phyloP scores from a whole-genome alignment of 2,113 vertebrate species.

The Phaetusa simplex region DNA sequence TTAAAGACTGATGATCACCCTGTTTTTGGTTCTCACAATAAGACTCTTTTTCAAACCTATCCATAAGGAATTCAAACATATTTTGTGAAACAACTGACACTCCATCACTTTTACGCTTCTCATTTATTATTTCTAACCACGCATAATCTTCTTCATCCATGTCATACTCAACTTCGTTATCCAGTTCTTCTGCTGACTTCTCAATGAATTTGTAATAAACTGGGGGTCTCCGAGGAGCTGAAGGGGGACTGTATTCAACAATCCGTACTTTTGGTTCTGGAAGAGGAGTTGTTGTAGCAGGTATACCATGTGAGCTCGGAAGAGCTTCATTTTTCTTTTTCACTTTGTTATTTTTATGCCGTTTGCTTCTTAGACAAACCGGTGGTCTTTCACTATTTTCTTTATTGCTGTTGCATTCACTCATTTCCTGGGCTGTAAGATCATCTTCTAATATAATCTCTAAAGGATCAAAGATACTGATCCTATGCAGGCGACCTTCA shows the following conservation, averaged over 20 bases:
- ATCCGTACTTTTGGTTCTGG: conserved; percentile 90
- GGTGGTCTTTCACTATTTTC: conserved; percentile 91
- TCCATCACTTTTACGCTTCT: conserved; percentile 87
- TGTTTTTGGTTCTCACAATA: conserved; percentile 90
- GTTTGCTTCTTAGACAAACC: conserved; percentile 81
- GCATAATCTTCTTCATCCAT: conserved; percentile 99
- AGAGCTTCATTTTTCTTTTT: conserved; percentile 87
- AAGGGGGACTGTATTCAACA: conserved; percentile 93
- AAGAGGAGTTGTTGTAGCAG: conserved; percentile 68
- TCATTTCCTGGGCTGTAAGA: conserved; percentile 92
- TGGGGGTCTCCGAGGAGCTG: conserved; percentile 84
- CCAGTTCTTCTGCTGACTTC: conserved; percentile 92
- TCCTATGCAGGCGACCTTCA: conserved; percentile 90
- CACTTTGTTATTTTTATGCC: conserved; percentile 87
- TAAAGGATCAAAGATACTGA: conserved; percentile 93
- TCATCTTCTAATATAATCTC: conserved; percentile 92
- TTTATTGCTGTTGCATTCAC: conserved; percentile 96
- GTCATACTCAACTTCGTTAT: conserved; percentile 96
- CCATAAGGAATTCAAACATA: conserved; percentile 95
- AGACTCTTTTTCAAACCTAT: conserved; percentile 95
- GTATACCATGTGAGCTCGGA: conserved; percentile 73
- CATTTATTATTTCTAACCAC: conserved; percentile 95
- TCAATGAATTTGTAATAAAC: conserved; percentile 89
- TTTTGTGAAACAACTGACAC: conserved; percentile 90
- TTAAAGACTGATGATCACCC: conserved; percentile 84